These are phyloP conservation scores for Hemicentrotus pulcherrimus DNA, from an alignment of 35 echinoderm and acorn worm genomes.

Conservation along the genomic window DNA sequence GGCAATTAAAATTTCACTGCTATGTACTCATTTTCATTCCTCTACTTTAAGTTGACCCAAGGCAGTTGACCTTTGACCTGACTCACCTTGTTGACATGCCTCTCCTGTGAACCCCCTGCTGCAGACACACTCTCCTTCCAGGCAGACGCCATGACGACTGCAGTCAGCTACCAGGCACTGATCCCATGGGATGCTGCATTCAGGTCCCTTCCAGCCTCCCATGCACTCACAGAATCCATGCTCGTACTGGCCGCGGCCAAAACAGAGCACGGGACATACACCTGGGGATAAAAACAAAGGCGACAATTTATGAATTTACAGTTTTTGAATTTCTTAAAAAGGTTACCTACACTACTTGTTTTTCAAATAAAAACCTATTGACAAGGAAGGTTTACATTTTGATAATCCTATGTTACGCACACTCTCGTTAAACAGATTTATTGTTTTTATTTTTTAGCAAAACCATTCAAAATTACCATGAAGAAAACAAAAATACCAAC, in stretches of 20 bases:
- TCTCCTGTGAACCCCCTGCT: slow-evolving; percentile 74
- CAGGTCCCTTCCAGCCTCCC: slow-evolving; percentile 82
- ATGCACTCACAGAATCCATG: slow-evolving; percentile 78
- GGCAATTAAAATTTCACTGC: no score
- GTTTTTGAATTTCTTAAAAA: not conserved
- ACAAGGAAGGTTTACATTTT: no score
- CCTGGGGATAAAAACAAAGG: slow-evolving; percentile 53
- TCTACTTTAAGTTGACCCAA: not conserved
- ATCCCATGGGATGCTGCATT: slow-evolving; percentile 84
- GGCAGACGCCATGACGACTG: slow-evolving; percentile 86
- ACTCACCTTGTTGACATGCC: slow-evolving; percentile 90
- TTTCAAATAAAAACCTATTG: no score
- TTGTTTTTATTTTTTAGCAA: not conserved
- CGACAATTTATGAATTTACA: not conserved
- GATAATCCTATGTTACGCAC: no score
- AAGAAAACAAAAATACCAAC: no score
- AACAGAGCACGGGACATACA: slow-evolving; percentile 92
- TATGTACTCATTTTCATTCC: not conserved
- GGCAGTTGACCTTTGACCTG: slow-evolving; percentile 32
- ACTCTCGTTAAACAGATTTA: not conserved
- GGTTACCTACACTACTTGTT: not conserved
- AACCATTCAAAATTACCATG: no score
- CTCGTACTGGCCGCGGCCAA: slow-evolving; percentile 65
- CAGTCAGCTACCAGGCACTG: slow-evolving; percentile 86
- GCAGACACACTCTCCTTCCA: slow-evolving; percentile 83